Percentiles rank a stretch among this genome's conserved stretches.
Conservation (phyloP, 2,797 vertebrate genomes). For the Cottoperca gobio region DNA sequence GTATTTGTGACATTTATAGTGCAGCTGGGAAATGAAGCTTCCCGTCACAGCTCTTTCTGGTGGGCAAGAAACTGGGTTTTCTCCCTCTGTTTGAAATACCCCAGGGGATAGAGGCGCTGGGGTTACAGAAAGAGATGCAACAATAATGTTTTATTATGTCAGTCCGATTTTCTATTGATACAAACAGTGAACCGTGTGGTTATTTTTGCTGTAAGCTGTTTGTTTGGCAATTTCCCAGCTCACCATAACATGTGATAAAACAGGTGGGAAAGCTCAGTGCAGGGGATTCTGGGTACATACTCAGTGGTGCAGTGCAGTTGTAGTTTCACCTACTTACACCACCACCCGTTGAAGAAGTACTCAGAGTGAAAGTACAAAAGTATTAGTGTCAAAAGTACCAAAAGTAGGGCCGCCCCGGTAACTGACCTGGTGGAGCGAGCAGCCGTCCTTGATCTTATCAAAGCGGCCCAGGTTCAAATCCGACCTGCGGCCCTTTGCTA, state of each 20-base stretch:
- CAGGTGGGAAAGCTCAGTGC: not conserved
- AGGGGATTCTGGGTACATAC: not conserved
- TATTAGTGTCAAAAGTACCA: too few relatives aligned
- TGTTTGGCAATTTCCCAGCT: constrained; percentile 11
- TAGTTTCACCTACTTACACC: not conserved
- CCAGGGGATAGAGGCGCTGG: not conserved
- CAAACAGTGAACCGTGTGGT: constrained; percentile 17
- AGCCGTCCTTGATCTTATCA: too few relatives aligned
- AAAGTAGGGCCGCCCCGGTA: too few relatives aligned
- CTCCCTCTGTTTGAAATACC: constrained; percentile 23
- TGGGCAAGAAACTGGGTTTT: constrained; percentile 22
- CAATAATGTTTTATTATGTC: constrained; percentile 1
- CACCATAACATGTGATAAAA: constrained; percentile 7
- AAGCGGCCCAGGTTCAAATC: too few relatives aligned
- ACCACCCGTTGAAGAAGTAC: too few relatives aligned
- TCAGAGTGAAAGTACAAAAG: too few relatives aligned
- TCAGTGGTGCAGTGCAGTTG: not conserved
- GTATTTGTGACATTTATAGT: constrained; percentile 30
- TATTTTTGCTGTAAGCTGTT: not conserved
- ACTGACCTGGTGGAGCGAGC: too few relatives aligned
- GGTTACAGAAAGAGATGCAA: not conserved
- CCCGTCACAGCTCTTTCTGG: constrained; percentile 14
- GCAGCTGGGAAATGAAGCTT: constrained; percentile 23
- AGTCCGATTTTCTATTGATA: constrained; percentile 18
- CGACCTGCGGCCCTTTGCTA: too few relatives aligned